Percentiles rank a stretch among this genome's conserved stretches.
Conservation (phyloP, 2,113 vertebrate species). For the Malurus alboscapulatus region DNA sequence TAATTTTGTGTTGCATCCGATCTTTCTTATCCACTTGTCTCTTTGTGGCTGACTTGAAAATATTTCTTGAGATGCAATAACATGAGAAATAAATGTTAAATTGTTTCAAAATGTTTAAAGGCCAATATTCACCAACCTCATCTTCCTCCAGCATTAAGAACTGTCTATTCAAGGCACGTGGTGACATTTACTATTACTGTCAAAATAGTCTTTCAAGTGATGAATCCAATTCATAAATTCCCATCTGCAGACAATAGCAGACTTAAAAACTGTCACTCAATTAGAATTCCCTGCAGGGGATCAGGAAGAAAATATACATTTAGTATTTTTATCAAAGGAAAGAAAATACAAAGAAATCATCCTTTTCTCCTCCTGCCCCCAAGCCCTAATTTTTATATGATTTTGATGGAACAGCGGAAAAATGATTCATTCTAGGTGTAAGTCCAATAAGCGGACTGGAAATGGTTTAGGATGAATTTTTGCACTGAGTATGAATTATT, state of each 20-base stretch:
- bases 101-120: constrained; percentile 16
- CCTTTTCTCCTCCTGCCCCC: not conserved
- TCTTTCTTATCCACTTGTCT: not conserved
- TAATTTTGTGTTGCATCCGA: not conserved
- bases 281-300: not conserved
- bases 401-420: not conserved
- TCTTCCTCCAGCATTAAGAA: not conserved
- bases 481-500: not conserved
- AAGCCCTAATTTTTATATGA: not conserved
- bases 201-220: not conserved
- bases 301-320: not conserved
- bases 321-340: not conserved
- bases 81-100: constrained; percentile 2
- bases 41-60: not conserved
- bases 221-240: not conserved
- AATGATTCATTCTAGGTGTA: not conserved
- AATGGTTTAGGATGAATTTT: not conserved
- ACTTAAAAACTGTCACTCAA: not conserved
- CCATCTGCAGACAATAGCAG: not conserved
- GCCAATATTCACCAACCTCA: not conserved
- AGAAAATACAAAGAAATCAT: not conserved
- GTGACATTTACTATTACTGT: not conserved
- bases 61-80: constrained; percentile 12
- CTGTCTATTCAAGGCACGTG: not conserved
- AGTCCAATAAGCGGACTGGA: not conserved